Conservation (phyloP, 1,140 invertebrate species). For the Rhynchophorus ferrugineus region DNA sequence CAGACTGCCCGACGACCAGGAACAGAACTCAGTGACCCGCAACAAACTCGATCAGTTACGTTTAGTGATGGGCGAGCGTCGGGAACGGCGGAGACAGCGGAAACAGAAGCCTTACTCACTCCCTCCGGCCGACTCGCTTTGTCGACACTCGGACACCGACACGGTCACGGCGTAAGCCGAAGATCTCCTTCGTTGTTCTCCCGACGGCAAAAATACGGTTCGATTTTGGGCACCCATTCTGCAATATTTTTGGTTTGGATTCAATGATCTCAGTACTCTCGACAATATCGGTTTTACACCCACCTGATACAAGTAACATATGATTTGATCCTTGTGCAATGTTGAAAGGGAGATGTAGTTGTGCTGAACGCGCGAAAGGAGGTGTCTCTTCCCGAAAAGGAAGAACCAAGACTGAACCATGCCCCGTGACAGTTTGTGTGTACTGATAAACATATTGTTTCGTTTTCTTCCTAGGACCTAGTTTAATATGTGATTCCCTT, state of each 20-base stretch:
- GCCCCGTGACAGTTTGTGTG: background rate
- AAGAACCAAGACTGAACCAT: no score
- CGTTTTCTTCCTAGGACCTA: background rate
- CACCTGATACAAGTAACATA: no score
- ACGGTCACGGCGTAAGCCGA: constrained; percentile 37
- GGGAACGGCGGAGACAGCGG: constrained; percentile 69
- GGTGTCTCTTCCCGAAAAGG: no score
- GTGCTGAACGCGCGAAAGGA: no score
- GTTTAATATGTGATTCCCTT: constrained; percentile 11
- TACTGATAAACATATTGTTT: background rate
- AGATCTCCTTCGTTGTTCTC: background rate
- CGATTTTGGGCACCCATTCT: no score
- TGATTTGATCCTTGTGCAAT: no score
- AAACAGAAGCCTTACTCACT: constrained; percentile 68
- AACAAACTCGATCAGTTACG: constrained; percentile 77
- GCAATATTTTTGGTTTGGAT: no score
- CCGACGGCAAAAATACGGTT: no score
- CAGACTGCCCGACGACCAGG: constrained; percentile 32
- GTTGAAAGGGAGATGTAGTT: no score
- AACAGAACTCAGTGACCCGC: constrained; percentile 53
- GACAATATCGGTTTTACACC: no score
- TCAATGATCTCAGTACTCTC: no score
- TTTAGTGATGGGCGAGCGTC: constrained; percentile 79
- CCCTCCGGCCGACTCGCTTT: constrained; percentile 55
- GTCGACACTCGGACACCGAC: constrained; percentile 34